Base-by-base conservation (phyloP, 2,797 vertebrate species). In the Oryzias dopingdopingensis region DNA sequence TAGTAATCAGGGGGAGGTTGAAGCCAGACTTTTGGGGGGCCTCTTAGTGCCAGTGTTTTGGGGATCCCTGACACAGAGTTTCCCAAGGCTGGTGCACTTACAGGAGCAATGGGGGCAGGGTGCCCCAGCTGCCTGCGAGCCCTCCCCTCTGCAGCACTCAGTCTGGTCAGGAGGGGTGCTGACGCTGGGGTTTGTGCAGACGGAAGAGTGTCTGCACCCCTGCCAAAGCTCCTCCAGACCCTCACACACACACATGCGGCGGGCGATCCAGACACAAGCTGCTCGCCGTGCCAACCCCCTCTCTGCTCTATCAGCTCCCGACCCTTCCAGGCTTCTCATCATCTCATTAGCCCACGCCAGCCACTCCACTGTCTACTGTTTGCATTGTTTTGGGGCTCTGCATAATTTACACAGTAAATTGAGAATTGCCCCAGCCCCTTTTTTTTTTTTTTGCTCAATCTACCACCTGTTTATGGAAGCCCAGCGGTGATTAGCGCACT, bases 331-430 rank as follows among this genome's bases (percentile, higher is more conserved):
- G 62, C 83, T 88, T 82, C 83, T 87, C 88, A 90, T 91, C 89
- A 84, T 90, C 89, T 88, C 86, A 82, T 89, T 85, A 89, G 78
- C 88, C 80, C 80, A 74, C 79, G 77, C 82, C 83, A 85, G 86
- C 87, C 90, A 83, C 89, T 89, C 84, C 84, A 84, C 87, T 86
- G 86, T 90, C 89, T 89, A 80, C 87, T 83, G 85, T 84, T 81
- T 85, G 77, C 79, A 88, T 92, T 92, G 90, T 92, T 91, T 91
- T 91, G 88, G 76, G 32, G 81, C 84, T 88, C 83, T 92, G 90
- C 90, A 91, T 92, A 91, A 92, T 91, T 92, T 91, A 89, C 85
- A 87, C 84, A 85, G 84, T 86, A 88, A 89, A 88, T 87, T 88
- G 84, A 86, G 87, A 82, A 60, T 17, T 70, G 67, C 76, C 81